Evolutionary conservation across 2,797 vertebrate species (phyloP).

Genomic region (Sebastes itinus): DNA sequence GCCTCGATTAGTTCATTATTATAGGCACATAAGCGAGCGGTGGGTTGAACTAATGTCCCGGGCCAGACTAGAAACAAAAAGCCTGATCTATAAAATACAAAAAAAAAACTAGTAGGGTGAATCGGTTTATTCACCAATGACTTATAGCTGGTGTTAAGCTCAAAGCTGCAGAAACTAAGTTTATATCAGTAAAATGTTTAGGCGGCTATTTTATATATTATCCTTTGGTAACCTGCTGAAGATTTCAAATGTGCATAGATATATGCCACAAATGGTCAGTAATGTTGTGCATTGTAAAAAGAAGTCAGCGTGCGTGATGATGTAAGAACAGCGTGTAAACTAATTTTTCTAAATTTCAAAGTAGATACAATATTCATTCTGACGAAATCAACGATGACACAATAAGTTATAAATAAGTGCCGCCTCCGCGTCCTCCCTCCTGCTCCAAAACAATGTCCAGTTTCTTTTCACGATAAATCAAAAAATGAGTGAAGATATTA

Average conservation of each 20-base stretch:
- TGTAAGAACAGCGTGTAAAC: constrained; percentile 7
- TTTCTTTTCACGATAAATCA: constrained; percentile 11
- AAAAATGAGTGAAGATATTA: constrained; percentile 22
- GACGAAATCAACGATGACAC: constrained; percentile 12
- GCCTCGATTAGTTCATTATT: constrained; percentile 54
- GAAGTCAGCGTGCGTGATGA: not conserved
- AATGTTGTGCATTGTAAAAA: not conserved
- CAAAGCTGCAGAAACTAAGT: not conserved
- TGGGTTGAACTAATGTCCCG: constrained; percentile 58
- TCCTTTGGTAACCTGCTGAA: constrained; percentile 6
- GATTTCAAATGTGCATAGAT: constrained; percentile 12
- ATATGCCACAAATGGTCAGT: not conserved
- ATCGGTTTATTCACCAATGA: constrained; percentile 9
- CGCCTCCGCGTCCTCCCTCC: not conserved
- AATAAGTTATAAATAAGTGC: constrained; percentile 11
- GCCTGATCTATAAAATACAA: constrained; percentile 32
- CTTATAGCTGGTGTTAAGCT: not conserved
- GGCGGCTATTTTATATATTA: not conserved
- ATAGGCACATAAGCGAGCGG: constrained; percentile 35
- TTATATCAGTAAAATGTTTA: not conserved
- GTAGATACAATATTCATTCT: not conserved
- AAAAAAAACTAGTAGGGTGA: not conserved
- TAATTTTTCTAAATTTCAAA: not conserved
- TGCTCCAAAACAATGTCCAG: not conserved
- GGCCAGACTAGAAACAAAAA: constrained; percentile 39